Percentiles rank a stretch among this genome's conserved stretches.
Conservation (phyloP, 2,113 vertebrate genomes). For the Mirounga angustirostris region DNA sequence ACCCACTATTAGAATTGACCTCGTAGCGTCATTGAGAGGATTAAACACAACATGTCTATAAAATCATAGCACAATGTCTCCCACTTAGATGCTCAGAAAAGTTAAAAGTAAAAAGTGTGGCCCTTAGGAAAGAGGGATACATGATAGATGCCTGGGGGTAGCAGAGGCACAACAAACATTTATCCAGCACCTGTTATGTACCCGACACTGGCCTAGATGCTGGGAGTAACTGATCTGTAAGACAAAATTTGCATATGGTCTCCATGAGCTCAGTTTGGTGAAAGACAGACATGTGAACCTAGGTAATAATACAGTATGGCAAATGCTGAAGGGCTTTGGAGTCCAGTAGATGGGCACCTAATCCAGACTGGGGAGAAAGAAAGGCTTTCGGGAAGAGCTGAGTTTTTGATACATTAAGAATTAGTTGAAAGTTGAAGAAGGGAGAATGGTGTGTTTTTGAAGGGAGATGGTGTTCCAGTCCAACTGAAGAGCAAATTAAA, state of each 20-base stretch:
- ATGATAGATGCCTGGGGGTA: neutral
- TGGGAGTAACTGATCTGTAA: neutral
- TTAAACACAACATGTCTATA: neutral
- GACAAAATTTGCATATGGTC: neutral
- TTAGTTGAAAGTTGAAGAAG: too few species aligned
- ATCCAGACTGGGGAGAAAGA: too few species aligned
- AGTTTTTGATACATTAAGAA: too few species aligned
- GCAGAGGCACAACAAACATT: neutral
- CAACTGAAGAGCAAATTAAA: neutral
- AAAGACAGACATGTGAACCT: neutral
- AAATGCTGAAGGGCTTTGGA: neutral
- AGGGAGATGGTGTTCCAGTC: neutral
- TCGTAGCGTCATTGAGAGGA: neutral
- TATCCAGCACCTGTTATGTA: neutral
- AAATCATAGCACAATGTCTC: neutral
- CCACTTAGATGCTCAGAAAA: neutral
- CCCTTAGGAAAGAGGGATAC: neutral
- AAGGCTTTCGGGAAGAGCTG: too few species aligned
- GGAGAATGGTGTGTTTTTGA: neutral
- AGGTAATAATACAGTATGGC: neutral
- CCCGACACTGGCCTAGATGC: neutral
- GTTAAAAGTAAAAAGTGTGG: neutral
- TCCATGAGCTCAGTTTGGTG: neutral
- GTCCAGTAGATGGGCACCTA: too few species aligned
- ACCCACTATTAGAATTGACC: neutral